Base-by-base conservation (phyloP, 2,113 vertebrate species). In the Xenopus laevis region DNA sequence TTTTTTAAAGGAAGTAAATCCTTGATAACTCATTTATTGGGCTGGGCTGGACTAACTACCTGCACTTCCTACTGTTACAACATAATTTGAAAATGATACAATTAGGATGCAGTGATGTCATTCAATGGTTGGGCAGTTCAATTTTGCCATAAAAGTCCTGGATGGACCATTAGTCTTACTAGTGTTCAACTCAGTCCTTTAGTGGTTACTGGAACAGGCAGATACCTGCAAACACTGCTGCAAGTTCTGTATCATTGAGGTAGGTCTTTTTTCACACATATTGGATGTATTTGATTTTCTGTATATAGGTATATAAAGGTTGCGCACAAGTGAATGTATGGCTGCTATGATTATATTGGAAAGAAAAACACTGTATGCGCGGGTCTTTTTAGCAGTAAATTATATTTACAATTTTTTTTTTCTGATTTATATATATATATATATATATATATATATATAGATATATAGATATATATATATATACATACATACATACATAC, bases 1-100 rank as follows among this genome's bases (percentile, higher is more conserved):
- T 60, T 45, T 46, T 77, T 18, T 63, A 13, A 46, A 70, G 74
- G 74, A 77, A 70, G 74, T 69, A 52, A 4, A 5, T 63, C n/a
- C 12, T 60, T 21, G 21, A 60, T 60, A 27, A 23, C 7, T 0
- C 8, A 23, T 27, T 23, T 27, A 60, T 45, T 53, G 67, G 74
- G 74, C 46, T 77, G 74, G 74, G 66, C 60, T 63, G 50, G 33
- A 67, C 17, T 8, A 55, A 17, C 15, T 2, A 7, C 7, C 16
- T n/a, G 8, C 17, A 55, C 53, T 55, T 55, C 53, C 53, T 55
- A n/a, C 15, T 55, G 47, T 50, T 50, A 16, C 47, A 50, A 50
- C 53, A 16, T n/a, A 1, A 18, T 55, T 55, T 55, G 15, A 55
- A 55, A n/a, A 55, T 1, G 4, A 55, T n/a, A 55, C 1, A 55